Percentiles rank a stretch among this genome's conserved stretches.
These are phyloP conservation scores for Lepidurus packardi DNA, from an alignment of 1,140 invertebrate species.

Conservation along the genomic window DNA sequence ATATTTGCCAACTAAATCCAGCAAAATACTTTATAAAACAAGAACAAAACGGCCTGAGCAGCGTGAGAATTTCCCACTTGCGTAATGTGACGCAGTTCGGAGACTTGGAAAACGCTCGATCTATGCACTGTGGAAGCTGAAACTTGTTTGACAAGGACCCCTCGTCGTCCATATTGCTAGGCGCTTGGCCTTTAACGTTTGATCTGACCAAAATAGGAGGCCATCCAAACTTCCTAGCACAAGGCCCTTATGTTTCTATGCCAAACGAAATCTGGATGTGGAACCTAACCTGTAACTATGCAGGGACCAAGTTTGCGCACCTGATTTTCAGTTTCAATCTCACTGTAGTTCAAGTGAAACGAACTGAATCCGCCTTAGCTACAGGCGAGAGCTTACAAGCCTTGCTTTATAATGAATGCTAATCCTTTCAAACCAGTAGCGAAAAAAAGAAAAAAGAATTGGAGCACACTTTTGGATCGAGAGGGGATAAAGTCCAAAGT, in stretches of 20 bases:
- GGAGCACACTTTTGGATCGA: too few relatives aligned
- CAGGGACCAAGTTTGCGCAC: not conserved
- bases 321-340: not conserved
- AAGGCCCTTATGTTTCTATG: not conserved
- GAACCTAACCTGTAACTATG: not conserved
- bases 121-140: not conserved
- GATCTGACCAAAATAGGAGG: not conserved
- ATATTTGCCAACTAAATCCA: not conserved
- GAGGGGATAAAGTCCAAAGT: too few relatives aligned
- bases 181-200: not conserved
- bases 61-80: not conserved
- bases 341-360: not conserved
- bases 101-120: not conserved
- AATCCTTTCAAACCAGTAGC: too few relatives aligned
- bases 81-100: not conserved
- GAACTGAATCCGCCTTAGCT: not conserved
- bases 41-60: too few relatives aligned
- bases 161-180: not conserved
- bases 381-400: not conserved
- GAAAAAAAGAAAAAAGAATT: too few relatives aligned
- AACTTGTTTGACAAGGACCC: conserved; percentile 14
- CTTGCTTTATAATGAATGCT: too few relatives aligned
- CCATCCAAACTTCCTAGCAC: not conserved
- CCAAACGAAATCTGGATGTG: not conserved
- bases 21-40: not conserved